Conservation (phyloP, 30 jellyfish, hydroid and myxozoan genomes). For the Haliclystus octoradiatus region DNA sequence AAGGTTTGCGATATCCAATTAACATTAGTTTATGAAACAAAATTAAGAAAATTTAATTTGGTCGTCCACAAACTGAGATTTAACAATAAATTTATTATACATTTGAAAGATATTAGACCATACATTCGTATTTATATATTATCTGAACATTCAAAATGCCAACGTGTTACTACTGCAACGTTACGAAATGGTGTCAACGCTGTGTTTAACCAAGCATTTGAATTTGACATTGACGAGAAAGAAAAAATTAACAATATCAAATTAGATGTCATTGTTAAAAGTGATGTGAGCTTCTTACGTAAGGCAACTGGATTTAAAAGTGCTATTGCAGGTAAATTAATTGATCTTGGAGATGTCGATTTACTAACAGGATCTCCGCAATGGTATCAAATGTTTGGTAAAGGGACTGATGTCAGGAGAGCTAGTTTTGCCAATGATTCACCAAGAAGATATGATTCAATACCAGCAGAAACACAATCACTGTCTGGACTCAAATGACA, state of each 20-base stretch:
- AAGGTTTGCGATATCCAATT: conserved; percentile 54
- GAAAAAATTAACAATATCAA: conserved; percentile 33
- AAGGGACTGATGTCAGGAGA: too few relatives aligned
- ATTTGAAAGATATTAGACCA: conserved; percentile 32
- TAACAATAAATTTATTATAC: conserved; percentile 6
- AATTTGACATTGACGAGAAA: conserved; percentile 38
- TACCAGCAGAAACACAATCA: too few relatives aligned
- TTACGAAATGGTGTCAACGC: conserved; percentile 41
- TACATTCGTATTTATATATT: conserved; percentile 48
- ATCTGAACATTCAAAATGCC: conserved; percentile 56
- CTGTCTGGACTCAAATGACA: too few relatives aligned
- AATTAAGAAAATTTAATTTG: conserved; percentile 22
- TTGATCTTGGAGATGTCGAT: conserved; percentile 48
- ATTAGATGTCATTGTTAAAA: conserved; percentile 46
- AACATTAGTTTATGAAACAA: conserved; percentile 27
- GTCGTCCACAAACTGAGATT: conserved; percentile 35
- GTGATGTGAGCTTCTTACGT: conserved; percentile 43
- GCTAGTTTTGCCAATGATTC: too few relatives aligned
- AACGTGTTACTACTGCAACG: conserved; percentile 48
- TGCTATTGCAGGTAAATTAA: conserved; percentile 38
- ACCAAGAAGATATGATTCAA: too few relatives aligned
- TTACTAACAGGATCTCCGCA: conserved; percentile 21
- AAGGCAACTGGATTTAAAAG: conserved; percentile 33
- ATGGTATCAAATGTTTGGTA: conserved; percentile 16
- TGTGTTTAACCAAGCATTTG: conserved; percentile 44